Percentiles rank a stretch among this genome's conserved stretches.
Evolutionary conservation across 1,140 invertebrate genomes (phyloP).

Genomic region (Lepidurus arcticus): DNA sequence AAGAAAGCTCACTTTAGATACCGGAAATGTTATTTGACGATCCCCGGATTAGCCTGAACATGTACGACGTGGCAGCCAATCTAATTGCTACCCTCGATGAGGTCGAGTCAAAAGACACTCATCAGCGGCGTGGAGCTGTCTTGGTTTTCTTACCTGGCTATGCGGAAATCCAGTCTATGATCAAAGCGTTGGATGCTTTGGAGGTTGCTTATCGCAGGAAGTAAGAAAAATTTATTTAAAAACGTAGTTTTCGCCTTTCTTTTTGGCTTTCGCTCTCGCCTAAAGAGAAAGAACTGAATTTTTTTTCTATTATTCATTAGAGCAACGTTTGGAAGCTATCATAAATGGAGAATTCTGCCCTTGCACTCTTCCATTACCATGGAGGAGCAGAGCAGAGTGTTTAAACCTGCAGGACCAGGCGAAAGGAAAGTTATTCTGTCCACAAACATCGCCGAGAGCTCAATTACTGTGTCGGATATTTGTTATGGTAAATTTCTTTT

Average conservation of each 20-base stretch:
- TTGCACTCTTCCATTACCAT: constrained; percentile 64
- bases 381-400: constrained; percentile 65
- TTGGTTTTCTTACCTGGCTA: constrained; percentile 84
- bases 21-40: constrained; percentile 48
- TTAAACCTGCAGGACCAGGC: constrained; percentile 51
- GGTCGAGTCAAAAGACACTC: background rate
- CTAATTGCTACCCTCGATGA: constrained; percentile 50
- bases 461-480: constrained; percentile 89
- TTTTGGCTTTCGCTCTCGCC: too few species aligned
- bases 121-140: constrained; percentile 54
- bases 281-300: too few species aligned
- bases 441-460: constrained; percentile 96
- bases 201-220: background rate
- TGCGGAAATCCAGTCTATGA: constrained; percentile 67
- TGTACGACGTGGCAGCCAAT: constrained; percentile 53
- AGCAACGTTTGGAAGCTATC: background rate
- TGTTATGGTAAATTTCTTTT: constrained; percentile 59
- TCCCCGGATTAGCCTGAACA: constrained; percentile 49
- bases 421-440: constrained; percentile 81
- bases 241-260: too few species aligned
- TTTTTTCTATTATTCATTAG: too few species aligned
- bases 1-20: constrained; percentile 44
- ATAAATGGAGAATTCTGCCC: constrained; percentile 48
- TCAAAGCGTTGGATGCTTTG: constrained; percentile 39
- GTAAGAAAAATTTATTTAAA: too few species aligned